phyloP scores from a whole-genome alignment of 2,888 invertebrate genomes.

The Leptinotarsa peninsularis region DNA sequence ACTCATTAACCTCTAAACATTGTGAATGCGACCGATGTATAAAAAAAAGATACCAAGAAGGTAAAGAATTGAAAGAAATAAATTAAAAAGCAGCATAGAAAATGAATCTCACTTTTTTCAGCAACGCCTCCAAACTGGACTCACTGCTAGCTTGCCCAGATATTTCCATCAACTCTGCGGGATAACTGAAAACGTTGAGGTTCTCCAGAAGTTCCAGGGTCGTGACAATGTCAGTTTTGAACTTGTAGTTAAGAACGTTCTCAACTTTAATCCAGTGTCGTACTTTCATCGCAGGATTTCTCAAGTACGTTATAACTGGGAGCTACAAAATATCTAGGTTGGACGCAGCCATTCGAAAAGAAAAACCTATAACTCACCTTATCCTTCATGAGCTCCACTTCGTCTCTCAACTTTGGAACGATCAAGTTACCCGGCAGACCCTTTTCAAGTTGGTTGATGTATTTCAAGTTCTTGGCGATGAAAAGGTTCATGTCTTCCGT shows the following conservation, averaged over 20 bases:
- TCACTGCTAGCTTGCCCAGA: slow-evolving; percentile 91
- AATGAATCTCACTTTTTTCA: slow-evolving; percentile 74
- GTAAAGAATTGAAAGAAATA: too few species aligned
- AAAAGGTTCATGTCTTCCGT: slow-evolving; percentile 79
- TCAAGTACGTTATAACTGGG: slow-evolving; percentile 82
- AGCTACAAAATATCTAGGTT: slow-evolving; percentile 65
- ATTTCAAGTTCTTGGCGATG: slow-evolving; percentile 77
- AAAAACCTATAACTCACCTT: slow-evolving; percentile 38
- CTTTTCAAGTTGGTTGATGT: slow-evolving; percentile 83
- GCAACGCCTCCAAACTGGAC: slow-evolving; percentile 81
- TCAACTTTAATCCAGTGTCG: slow-evolving; percentile 91
- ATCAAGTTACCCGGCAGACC: slow-evolving; percentile 85
- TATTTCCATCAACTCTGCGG: slow-evolving; percentile 83
- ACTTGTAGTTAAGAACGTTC: slow-evolving; percentile 77
- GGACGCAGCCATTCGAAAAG: not conserved
- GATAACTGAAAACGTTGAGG: slow-evolving; percentile 79
- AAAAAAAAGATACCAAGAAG: too few species aligned
- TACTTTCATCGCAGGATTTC: slow-evolving; percentile 81
- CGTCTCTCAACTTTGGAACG: slow-evolving; percentile 79
- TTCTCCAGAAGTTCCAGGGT: slow-evolving; percentile 78
- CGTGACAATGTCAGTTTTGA: slow-evolving; percentile 76
- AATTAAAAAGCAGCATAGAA: too few species aligned
- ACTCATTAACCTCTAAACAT: too few species aligned
- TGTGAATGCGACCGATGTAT: too few species aligned
- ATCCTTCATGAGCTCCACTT: slow-evolving; percentile 71